A percentile compares a stretch with the other conserved stretches of the same genome.
phyloP scores from a whole-genome alignment of 1,140 invertebrate species.

The Drosophila prosaltans region DNA sequence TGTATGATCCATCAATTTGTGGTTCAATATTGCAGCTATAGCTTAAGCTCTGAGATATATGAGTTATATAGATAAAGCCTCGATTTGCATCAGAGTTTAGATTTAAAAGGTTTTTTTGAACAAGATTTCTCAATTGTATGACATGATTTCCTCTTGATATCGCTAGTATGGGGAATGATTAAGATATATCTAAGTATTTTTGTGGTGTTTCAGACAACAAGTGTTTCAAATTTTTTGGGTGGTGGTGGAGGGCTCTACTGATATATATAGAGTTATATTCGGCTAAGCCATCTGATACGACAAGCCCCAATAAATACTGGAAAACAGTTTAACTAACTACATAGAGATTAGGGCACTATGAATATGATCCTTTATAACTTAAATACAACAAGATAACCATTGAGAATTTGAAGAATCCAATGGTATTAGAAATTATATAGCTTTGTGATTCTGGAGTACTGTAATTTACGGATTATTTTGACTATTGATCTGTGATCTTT shows the following conservation, averaged over 20 bases:
- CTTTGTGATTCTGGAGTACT: too few relatives aligned
- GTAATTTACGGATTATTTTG: too few relatives aligned
- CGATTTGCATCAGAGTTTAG: slow-evolving; percentile 13
- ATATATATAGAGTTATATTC: slow-evolving; percentile 24
- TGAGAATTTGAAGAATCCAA: background rate
- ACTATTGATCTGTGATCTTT: too few relatives aligned
- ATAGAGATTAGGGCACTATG: slow-evolving; percentile 6
- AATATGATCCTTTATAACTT: too few relatives aligned
- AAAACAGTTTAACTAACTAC: slow-evolving; percentile 20
- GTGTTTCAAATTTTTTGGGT: slow-evolving; percentile 20
- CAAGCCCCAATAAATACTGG: slow-evolving; percentile 30
- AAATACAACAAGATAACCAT: background rate
- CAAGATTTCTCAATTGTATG: background rate
- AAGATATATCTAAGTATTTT: slow-evolving; percentile 3
- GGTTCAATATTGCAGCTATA: background rate
- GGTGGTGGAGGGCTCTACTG: slow-evolving; percentile 40
- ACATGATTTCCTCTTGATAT: slow-evolving; percentile 9
- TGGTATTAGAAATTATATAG: too few relatives aligned
- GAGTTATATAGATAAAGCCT: slow-evolving; percentile 11
- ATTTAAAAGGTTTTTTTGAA: slow-evolving; percentile 6
- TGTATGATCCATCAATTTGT: background rate
- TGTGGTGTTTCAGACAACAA: slow-evolving; percentile 54
- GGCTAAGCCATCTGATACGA: slow-evolving; percentile 13
- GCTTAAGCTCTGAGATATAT: slow-evolving; percentile 22
- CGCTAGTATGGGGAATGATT: background rate